Percentiles rank a stretch among this genome's conserved stretches.
Evolutionary conservation across 2,113 vertebrate genomes (phyloP).

Genomic region (Pitta sordida): DNA sequence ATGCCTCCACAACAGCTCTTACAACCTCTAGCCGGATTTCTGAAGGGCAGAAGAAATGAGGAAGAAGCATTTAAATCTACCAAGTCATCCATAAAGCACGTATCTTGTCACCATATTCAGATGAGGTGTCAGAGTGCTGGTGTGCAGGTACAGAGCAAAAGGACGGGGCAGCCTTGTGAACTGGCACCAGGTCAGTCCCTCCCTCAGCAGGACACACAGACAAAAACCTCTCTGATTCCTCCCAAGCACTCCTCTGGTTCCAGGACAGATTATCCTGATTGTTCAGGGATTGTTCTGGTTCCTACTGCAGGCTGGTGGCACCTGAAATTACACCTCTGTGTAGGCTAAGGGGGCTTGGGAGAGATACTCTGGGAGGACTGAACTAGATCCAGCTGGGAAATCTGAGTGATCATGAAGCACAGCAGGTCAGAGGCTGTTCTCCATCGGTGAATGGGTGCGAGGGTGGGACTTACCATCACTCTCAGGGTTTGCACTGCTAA

Average conservation of each 20-base stretch:
- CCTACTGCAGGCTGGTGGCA: not conserved
- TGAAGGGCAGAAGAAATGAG: not conserved
- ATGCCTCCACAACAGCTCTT: not conserved
- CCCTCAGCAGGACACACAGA: not conserved
- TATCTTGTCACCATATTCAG: not conserved
- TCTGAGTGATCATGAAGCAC: not conserved
- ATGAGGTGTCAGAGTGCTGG: fast-evolving
- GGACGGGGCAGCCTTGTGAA: not conserved
- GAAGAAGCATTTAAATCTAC: not conserved
- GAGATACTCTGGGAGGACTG: not conserved
- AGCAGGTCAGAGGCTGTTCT: not conserved
- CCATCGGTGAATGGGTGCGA: not conserved
- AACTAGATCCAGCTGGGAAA: not conserved
- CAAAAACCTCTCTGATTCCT: not conserved
- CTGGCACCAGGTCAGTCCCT: not conserved
- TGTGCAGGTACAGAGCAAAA: not conserved
- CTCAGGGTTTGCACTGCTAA: not conserved
- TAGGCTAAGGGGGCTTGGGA: not conserved
- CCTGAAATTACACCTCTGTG: not conserved
- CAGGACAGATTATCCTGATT: not conserved
- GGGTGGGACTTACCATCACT: not conserved
- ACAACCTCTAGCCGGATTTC: not conserved
- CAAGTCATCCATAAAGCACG: not conserved
- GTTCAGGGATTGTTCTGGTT: not conserved
- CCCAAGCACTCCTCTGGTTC: not conserved